Evolutionary conservation across 2,113 vertebrate species (phyloP).

Genomic region (Lathamus discolor): DNA sequence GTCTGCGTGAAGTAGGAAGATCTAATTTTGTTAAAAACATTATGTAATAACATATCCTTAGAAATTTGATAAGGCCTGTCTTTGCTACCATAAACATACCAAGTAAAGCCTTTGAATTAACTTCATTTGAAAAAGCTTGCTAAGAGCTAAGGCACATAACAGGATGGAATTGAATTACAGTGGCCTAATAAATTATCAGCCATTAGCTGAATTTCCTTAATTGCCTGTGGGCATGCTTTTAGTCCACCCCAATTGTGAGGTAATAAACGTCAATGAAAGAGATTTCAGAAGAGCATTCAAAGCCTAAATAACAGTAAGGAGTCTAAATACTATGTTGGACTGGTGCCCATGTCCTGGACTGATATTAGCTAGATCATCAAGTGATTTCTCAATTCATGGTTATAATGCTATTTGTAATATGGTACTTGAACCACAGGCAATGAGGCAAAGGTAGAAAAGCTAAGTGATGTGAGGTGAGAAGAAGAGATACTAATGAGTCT

Average conservation of each 20-base stretch:
- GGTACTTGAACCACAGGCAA: neutral
- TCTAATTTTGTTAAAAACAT: slow-evolving; percentile 26
- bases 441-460: neutral
- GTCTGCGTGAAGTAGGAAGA: neutral
- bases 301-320: neutral
- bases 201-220: slow-evolving; percentile 65
- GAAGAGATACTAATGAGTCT: neutral
- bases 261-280: neutral
- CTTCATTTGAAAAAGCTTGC: slow-evolving; percentile 25
- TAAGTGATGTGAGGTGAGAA: neutral
- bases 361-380: neutral
- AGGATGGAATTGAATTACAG: slow-evolving; percentile 29
- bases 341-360: neutral
- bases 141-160: slow-evolving; percentile 23
- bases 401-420: neutral
- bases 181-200: slow-evolving; percentile 51
- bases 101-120: slow-evolving; percentile 32
- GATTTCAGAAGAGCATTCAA: neutral
- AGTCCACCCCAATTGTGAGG: slow-evolving; percentile 33
- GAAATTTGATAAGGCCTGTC: slow-evolving; percentile 32
- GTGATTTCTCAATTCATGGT: slow-evolving; percentile 4
- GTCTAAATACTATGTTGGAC: slow-evolving; percentile 12
- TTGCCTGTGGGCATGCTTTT: slow-evolving; percentile 55
- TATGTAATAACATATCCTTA: slow-evolving; percentile 3
- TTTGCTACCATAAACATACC: neutral